A percentile compares a stretch with the other conserved stretches of the same genome.
phyloP scores from a whole-genome alignment of 23 tunicate species.

The Diplosoma virens region DNA sequence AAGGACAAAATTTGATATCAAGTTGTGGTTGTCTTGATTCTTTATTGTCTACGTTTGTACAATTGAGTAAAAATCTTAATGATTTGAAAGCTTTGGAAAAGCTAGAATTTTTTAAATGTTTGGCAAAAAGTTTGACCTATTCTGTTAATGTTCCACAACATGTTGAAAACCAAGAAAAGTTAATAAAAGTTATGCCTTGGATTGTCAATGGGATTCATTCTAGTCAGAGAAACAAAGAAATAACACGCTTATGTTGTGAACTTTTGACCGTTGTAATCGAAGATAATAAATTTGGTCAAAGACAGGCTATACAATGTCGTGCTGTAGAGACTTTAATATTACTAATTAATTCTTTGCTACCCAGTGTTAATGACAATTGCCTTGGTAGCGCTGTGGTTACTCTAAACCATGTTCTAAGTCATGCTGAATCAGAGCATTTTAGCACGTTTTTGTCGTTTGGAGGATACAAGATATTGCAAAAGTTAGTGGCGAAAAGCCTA shows the following conservation, averaged over 20 bases:
- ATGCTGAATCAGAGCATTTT: constrained; percentile 4
- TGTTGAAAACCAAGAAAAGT: constrained; percentile 8
- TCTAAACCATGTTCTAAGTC: not conserved
- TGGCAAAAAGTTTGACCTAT: constrained; percentile 7
- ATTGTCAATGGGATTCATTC: constrained; percentile 5
- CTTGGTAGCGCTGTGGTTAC: constrained; percentile 21
- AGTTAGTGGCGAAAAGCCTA: not conserved
- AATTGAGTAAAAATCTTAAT: too few relatives aligned
- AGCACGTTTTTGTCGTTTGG: not conserved
- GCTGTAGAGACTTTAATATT: constrained; percentile 11
- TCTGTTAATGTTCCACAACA: constrained; percentile 24
- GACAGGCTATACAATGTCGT: not conserved
- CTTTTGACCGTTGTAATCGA: constrained; percentile 10
- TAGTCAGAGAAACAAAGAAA: not conserved
- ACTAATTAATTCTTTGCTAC: not conserved
- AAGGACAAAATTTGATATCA: constrained; percentile 19
- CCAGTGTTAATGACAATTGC: not conserved
- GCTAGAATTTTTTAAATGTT: not conserved
- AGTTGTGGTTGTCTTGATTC: constrained; percentile 4
- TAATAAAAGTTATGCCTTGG: constrained; percentile 15
- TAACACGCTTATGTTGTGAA: not conserved
- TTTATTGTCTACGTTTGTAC: not conserved
- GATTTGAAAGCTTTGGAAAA: too few relatives aligned
- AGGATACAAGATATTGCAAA: not conserved
- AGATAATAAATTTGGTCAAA: constrained; percentile 2